Evolutionary conservation across 1,140 invertebrate species (phyloP), one percentile per base, ranked within the genome.

Genomic region (Littorina saxatilis): DNA sequence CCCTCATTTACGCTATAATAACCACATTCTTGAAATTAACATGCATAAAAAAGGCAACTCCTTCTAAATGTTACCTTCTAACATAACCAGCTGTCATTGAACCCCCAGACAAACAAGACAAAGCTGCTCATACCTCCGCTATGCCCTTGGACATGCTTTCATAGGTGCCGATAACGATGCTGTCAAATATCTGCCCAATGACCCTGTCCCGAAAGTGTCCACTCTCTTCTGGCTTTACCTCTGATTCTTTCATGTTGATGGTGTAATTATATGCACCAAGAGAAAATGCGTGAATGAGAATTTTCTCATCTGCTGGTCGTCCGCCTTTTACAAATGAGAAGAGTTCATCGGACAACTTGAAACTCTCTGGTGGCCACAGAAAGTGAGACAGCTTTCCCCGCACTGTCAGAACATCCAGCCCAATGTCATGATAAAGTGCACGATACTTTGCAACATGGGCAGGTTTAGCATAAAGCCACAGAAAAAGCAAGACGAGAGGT

Each of bases 111-210:
- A n/a, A n/a, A n/a, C n/a, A n/a, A n/a, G n/a, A n/a, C n/a, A n/a
- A n/a, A n/a, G n/a, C n/a, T n/a, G n/a, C n/a, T n/a, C n/a, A n/a
- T 39, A 77, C 74, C 23, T 55, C 29, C 7, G 82, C 74, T 40
- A 87, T 82, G 40, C 85, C 85, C 4, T 75, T 77, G 15, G 82
- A 84, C 85, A 87, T 85, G 39, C 84, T 76, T 5, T 86, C 84
- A 37, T 85, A 85, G 11, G 81, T 81, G 32, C 87, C 87, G 27
- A 86, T 72, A 0, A 86, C 85, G 39, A 87, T 81, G 32, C 87
- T 87, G 75, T 87, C 87, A 85, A 85, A 87, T 17, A 87, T 77
- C 63, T 86, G 85, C 66, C 83, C 85, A 27, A 80, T 74, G 9
- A 87, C 80, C 15, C 63, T 82, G 0, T 83, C 58, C 40, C 81